Evolutionary conservation across 1,140 invertebrate species (phyloP).

Genomic region (Nylanderia fulva): DNA sequence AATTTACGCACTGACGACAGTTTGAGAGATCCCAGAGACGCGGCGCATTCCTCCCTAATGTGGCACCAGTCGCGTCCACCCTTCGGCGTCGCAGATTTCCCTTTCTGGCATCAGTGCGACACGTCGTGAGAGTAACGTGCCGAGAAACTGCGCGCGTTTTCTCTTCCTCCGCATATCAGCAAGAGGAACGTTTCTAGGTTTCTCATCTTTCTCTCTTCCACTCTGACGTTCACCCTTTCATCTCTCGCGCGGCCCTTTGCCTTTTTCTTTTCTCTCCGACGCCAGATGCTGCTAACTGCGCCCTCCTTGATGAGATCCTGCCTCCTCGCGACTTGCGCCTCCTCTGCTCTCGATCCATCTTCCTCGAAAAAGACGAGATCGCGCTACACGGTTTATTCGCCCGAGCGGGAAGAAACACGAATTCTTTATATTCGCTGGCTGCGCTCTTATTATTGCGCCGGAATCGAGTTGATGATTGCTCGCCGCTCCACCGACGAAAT

Average conservation of each 20-base stretch:
- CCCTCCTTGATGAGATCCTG: constrained; percentile 70
- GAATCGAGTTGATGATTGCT: constrained; percentile 18
- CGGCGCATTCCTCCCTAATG: constrained; percentile 72
- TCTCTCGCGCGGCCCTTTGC: neutral
- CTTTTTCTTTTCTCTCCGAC: constrained; percentile 64
- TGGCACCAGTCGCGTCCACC: constrained; percentile 62
- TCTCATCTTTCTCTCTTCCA: neutral
- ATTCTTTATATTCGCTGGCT: constrained; percentile 53
- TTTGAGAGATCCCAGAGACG: constrained; percentile 77
- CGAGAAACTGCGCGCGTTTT: constrained; percentile 38
- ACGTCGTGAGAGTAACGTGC: constrained; percentile 32
- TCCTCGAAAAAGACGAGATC: constrained; percentile 57
- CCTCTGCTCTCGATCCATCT: constrained; percentile 54
- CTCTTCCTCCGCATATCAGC: constrained; percentile 49
- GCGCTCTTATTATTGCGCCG: constrained; percentile 32
- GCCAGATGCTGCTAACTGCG: constrained; percentile 77
- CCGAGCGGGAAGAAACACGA: constrained; percentile 35
- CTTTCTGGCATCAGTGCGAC: constrained; percentile 57
- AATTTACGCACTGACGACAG: constrained; percentile 79
- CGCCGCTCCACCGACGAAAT: neutral
- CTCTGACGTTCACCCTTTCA: constrained; percentile 3
- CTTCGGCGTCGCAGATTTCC: constrained; percentile 33
- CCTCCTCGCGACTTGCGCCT: constrained; percentile 27
- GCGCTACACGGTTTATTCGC: constrained; percentile 39
- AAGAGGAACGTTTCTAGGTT: constrained; percentile 51